Conservation (phyloP, 2,888 invertebrate genomes). For the Lampropteryx suffumata region DNA sequence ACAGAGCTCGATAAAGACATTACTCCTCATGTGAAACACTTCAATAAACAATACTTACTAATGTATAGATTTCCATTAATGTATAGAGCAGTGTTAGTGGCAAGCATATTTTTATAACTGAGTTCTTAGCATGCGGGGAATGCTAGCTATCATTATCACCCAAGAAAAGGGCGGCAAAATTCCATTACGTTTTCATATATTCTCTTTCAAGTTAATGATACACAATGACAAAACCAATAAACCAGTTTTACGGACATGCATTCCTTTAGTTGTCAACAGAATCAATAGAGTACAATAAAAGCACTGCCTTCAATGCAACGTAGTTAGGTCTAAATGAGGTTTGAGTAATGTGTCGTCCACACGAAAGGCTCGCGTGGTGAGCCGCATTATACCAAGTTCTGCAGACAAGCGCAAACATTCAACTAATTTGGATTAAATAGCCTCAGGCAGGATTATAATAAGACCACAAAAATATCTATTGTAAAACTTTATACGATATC, state of each 20-base stretch:
- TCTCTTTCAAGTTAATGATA: constrained; percentile 45
- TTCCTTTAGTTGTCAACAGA: constrained; percentile 67
- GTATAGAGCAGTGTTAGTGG: constrained; percentile 13
- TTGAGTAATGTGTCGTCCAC: constrained; percentile 75
- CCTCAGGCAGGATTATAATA: not conserved
- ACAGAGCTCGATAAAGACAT: constrained; percentile 15
- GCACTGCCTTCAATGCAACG: constrained; percentile 74
- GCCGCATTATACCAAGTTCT: constrained; percentile 52
- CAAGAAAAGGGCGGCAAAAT: too few relatives aligned
- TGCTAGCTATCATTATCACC: constrained; percentile 14
- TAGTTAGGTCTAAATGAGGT: constrained; percentile 80
- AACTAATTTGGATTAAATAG: constrained; percentile 41
- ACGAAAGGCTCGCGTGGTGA: constrained; percentile 74
- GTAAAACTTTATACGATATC: too few relatives aligned
- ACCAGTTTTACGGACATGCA: constrained; percentile 58
- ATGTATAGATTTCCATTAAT: constrained; percentile 13
- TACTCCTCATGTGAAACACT: constrained; percentile 10
- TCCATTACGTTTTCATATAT: too few relatives aligned
- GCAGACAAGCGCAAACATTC: constrained; percentile 38
- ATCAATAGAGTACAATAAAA: constrained; percentile 81
- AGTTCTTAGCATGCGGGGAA: constrained; percentile 14
- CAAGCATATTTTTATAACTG: not conserved
- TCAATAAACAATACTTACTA: constrained; percentile 16
- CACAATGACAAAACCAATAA: constrained; percentile 61
- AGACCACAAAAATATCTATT: too few relatives aligned